A percentile compares a stretch with the other conserved stretches of the same genome.
Conservation (phyloP, 2,888 invertebrate species). For the Linnaemya vulpina region DNA sequence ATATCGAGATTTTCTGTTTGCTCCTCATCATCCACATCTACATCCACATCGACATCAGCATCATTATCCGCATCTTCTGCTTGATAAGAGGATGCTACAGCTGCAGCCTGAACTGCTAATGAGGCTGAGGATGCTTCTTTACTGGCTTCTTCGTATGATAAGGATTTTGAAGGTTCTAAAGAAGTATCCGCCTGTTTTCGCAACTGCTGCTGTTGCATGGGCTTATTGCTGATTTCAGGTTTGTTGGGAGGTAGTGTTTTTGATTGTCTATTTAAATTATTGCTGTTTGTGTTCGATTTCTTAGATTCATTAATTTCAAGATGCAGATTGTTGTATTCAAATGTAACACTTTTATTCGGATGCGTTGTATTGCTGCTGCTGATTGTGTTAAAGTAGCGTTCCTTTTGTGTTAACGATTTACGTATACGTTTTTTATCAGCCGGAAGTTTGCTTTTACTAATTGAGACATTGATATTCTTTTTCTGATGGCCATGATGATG, state of each 20-base stretch:
- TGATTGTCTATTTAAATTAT: slow-evolving; percentile 57
- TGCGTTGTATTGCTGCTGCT: slow-evolving; percentile 58
- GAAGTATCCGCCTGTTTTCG: slow-evolving; percentile 66
- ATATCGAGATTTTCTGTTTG: slow-evolving; percentile 68
- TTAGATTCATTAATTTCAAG: slow-evolving; percentile 67
- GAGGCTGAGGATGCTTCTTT: slow-evolving; percentile 47
- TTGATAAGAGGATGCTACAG: slow-evolving; percentile 40
- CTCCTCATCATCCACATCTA: slow-evolving; percentile 73
- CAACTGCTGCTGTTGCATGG: slow-evolving; percentile 54
- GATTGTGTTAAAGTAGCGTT: slow-evolving; percentile 69
- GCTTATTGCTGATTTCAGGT: slow-evolving; percentile 78
- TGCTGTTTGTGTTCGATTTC: slow-evolving; percentile 46
- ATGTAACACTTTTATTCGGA: neutral
- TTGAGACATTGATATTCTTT: slow-evolving; percentile 8
- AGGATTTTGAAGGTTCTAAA: slow-evolving; percentile 57
- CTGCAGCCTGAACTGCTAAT: slow-evolving; percentile 10
- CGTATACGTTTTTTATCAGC: slow-evolving; percentile 79
- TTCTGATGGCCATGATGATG: slow-evolving; percentile 66
- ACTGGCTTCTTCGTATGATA: slow-evolving; percentile 58
- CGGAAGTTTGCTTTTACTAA: slow-evolving; percentile 20
- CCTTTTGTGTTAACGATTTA: slow-evolving; percentile 77
- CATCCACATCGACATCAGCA: slow-evolving; percentile 71
- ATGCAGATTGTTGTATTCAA: slow-evolving; percentile 67
- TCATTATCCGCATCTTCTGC: slow-evolving; percentile 41
- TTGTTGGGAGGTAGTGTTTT: slow-evolving; percentile 76